These are phyloP conservation scores for Drosophila quinaria DNA, from an alignment of 2,888 invertebrate species.

Conservation along the genomic window DNA sequence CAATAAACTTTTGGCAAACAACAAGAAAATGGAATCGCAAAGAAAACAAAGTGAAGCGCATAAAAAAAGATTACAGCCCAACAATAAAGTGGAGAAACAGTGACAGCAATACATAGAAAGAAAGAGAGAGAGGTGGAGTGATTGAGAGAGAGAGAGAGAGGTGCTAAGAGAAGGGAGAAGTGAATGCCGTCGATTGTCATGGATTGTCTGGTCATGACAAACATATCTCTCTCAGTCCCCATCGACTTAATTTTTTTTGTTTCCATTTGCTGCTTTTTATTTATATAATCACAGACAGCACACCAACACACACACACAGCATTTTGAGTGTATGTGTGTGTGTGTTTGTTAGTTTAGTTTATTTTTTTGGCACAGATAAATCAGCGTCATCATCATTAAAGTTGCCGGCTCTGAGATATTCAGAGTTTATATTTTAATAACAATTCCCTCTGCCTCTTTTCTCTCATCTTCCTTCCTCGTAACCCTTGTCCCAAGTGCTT, in stretches of 20 bases:
- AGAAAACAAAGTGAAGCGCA: slow-evolving; percentile 76
- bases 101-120: slow-evolving; percentile 40
- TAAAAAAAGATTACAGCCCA: slow-evolving; percentile 69
- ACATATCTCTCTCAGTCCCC: slow-evolving; percentile 51
- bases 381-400: slow-evolving; percentile 74
- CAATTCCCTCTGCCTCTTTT: not conserved
- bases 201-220: slow-evolving; percentile 65
- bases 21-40: slow-evolving; percentile 76
- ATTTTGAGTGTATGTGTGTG: slow-evolving; percentile 11
- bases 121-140: slow-evolving; percentile 1
- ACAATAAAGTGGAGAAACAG: slow-evolving; percentile 55
- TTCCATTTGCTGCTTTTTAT: slow-evolving; percentile 28
- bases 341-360: slow-evolving; percentile 21
- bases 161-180: not conserved
- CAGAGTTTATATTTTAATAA: slow-evolving; percentile 3
- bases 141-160: not conserved
- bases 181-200: slow-evolving; percentile 58
- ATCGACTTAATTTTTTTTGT: slow-evolving; percentile 15
- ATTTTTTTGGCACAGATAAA: slow-evolving; percentile 60
- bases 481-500: slow-evolving; percentile 10
- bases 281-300: slow-evolving; percentile 63
- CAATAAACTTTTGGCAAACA: slow-evolving; percentile 81
- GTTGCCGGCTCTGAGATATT: slow-evolving; percentile 52
- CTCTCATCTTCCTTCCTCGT: not conserved
- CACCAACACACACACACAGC: slow-evolving; percentile 1